Percentiles rank a stretch among this genome's conserved stretches.
These are phyloP conservation scores for Thera britannica DNA, from an alignment of 2,888 invertebrate species.

Conservation along the genomic window DNA sequence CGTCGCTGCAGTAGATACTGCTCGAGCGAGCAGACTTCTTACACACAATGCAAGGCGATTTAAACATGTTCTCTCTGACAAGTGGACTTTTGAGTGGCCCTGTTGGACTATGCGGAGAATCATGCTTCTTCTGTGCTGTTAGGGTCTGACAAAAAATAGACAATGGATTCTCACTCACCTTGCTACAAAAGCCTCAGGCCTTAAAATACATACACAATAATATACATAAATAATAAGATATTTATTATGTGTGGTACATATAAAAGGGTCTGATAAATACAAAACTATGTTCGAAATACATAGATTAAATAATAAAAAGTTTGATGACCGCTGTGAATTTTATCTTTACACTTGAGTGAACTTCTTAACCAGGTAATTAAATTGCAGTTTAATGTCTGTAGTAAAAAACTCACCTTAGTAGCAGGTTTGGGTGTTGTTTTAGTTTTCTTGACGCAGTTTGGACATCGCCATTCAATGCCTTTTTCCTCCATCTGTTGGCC, in stretches of 20 bases:
- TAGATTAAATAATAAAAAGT: neutral
- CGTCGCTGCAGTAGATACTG: constrained; percentile 95
- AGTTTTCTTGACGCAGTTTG: constrained; percentile 90
- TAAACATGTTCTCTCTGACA: constrained; percentile 54
- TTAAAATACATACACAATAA: neutral
- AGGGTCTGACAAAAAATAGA: constrained; percentile 41
- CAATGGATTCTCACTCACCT: constrained; percentile 11
- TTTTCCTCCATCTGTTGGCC: constrained; percentile 96
- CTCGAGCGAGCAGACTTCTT: constrained; percentile 90
- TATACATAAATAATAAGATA: neutral
- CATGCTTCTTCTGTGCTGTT: constrained; percentile 48
- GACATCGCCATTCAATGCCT: constrained; percentile 95
- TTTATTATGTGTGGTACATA: neutral
- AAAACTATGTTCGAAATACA: neutral
- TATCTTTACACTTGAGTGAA: constrained; percentile 27
- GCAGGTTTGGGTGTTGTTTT: constrained; percentile 58
- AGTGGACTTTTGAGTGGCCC: constrained; percentile 20
- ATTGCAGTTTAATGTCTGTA: constrained; percentile 17
- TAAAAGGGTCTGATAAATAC: neutral
- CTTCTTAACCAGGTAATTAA: constrained; percentile 21
- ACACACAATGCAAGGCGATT: constrained; percentile 89
- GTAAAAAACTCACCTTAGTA: constrained; percentile 51
- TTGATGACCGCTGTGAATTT: constrained; percentile 11
- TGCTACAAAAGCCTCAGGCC: neutral
- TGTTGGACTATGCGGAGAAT: constrained; percentile 35